Evolutionary conservation across 2,797 vertebrate species (phyloP).

Genomic region (Brotula barbata): DNA sequence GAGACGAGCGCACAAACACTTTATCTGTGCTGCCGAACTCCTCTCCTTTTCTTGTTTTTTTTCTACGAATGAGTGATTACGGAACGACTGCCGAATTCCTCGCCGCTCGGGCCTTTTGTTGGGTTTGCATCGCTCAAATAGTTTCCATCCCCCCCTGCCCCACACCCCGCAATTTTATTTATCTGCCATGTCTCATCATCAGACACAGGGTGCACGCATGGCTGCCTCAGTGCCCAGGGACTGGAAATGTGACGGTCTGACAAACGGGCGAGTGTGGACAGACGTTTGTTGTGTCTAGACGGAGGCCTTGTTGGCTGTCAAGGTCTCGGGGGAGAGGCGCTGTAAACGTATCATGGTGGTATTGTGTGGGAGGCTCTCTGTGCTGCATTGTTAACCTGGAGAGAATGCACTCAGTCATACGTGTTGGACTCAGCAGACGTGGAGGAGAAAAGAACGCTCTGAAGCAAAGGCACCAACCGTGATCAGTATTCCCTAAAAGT

Average conservation of each 20-base stretch:
- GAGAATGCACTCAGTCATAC: conserved; percentile 18
- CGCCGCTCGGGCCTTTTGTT: conserved; percentile 72
- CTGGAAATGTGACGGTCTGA: conserved; percentile 61
- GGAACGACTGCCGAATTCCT: conserved; percentile 71
- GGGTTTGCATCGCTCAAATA: conserved; percentile 73
- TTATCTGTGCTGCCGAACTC: conserved; percentile 33
- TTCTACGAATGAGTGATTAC: conserved; percentile 70
- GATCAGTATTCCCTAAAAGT: conserved; percentile 3
- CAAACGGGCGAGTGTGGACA: conserved; percentile 64
- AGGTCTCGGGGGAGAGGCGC: conserved; percentile 50
- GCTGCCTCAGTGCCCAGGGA: conserved; percentile 61
- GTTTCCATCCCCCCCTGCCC: conserved; percentile 56
- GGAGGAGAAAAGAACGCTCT: conserved; percentile 18
- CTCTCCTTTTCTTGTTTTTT: conserved; percentile 34
- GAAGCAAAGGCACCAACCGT: background rate
- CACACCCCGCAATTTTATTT: conserved; percentile 56
- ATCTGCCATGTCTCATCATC: conserved; percentile 61
- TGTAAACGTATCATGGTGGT: conserved; percentile 56
- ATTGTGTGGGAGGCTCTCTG: conserved; percentile 53
- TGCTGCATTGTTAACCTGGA: conserved; percentile 35
- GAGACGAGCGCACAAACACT: conserved; percentile 46
- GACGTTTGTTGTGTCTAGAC: conserved; percentile 80
- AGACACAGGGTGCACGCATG: conserved; percentile 65
- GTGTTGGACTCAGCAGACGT: conserved; percentile 28
- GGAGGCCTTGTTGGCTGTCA: conserved; percentile 52